Evolutionary conservation across 2,113 vertebrate genomes (phyloP).

Genomic region (Uropsilus gracilis): DNA sequence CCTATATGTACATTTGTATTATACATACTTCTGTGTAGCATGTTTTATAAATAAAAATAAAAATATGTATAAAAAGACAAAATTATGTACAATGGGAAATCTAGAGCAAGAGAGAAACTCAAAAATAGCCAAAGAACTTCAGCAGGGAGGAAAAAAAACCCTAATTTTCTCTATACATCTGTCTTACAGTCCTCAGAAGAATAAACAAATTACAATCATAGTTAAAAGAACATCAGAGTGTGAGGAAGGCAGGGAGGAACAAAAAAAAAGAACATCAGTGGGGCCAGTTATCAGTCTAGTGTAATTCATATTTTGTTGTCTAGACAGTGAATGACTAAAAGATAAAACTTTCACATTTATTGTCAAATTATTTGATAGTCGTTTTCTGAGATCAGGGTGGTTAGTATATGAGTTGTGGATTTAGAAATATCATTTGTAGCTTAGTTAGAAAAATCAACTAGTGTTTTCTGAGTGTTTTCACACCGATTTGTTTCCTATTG

Average conservation of each 20-base stretch:
- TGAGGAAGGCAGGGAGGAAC: no score
- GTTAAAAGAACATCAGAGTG: not conserved
- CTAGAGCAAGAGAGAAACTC: not conserved
- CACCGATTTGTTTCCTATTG: constrained; percentile 34
- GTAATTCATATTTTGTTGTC: constrained; percentile 48
- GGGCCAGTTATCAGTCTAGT: not conserved
- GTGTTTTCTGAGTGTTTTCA: not conserved
- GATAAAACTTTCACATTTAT: constrained; percentile 22
- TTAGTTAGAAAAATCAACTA: not conserved
- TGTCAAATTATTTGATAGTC: constrained; percentile 11
- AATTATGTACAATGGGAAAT: not conserved
- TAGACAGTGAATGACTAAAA: constrained; percentile 23
- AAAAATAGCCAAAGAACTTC: not conserved
- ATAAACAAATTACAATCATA: constrained; percentile 9
- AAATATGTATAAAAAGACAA: not conserved
- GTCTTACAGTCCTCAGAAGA: not conserved
- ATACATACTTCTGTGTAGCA: not conserved
- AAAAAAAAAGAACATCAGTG: no score
- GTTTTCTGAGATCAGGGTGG: constrained; percentile 44
- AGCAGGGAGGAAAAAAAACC: not conserved
- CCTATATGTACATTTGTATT: not conserved
- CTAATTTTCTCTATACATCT: not conserved
- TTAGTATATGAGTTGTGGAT: constrained; percentile 45
- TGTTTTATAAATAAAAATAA: not conserved
- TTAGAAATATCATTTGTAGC: not conserved